Evolutionary conservation across 2,113 vertebrate species (phyloP).

Genomic region (Anoura caudifer): DNA sequence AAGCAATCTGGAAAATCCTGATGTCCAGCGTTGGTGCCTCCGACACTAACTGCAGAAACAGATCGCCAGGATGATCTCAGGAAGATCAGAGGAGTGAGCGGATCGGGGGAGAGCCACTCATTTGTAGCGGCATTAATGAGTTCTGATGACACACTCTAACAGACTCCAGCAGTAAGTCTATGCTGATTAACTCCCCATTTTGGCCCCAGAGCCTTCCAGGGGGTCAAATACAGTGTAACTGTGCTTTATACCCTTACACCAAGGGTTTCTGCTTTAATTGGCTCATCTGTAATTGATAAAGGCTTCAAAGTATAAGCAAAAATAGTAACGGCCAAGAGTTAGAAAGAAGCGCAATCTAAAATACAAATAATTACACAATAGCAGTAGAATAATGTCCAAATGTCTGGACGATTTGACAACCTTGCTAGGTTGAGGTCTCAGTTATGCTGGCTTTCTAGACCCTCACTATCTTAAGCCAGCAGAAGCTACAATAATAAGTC

Average conservation of each 20-base stretch:
- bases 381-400: not conserved
- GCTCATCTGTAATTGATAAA: not conserved
- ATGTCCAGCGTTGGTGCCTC: conserved; percentile 7
- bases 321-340: not conserved
- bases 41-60: conserved; percentile 3
- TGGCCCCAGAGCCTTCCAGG: not conserved
- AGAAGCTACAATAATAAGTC: not conserved
- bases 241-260: not conserved
- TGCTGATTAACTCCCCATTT: not conserved
- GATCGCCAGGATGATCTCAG: conserved; percentile 28
- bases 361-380: not conserved
- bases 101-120: not conserved
- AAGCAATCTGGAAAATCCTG: conserved; percentile 53
- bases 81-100: not conserved
- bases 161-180: not conserved
- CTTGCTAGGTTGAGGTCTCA: not conserved
- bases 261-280: not conserved
- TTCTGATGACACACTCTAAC: not conserved
- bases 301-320: not conserved
- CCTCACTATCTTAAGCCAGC: not conserved
- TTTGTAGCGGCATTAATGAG: not conserved
- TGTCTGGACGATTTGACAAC: not conserved
- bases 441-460: not conserved
- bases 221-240: not conserved
- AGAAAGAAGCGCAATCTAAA: not conserved